Base-by-base conservation (phyloP, 2,113 vertebrate species). In the Odocoileus virginianus region DNA sequence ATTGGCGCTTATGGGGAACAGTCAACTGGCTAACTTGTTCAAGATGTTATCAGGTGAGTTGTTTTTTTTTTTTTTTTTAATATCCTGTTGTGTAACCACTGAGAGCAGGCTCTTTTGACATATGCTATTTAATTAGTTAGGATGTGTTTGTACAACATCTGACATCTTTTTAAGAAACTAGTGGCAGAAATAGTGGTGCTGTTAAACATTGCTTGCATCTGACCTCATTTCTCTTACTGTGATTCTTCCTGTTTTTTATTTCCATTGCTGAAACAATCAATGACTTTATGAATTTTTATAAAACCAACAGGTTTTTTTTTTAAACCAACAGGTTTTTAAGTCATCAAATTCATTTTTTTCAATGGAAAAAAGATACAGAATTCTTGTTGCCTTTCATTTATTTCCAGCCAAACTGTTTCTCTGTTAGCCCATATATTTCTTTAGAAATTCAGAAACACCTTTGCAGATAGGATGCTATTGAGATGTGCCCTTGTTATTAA, bases 1-100 rank as follows among this genome's bases (percentile, higher is more conserved):
- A 99, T 92, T 99, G 99, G 99, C 99, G 99, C 84, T 99, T 99
- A 47, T 99, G 99, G 99, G 99, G 99, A 4, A 99, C 99, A 52
- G 97, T 99, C 95, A 99, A 99, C 98, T 99, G 99, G 99, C 98
- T 99, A 88, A 99, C 98, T 93, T 99, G 99, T 98, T 99, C 99
- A 15, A 98, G 99, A 57, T 99, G 99, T 98, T 99, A 99, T 89
- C 99, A 99, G 98, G 99, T 99, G 84, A 98, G 92, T 82, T 89
- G 36, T 36, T 97, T 87, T 43, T 95, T 15, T 54, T 78, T 43
- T 95, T 15, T 61, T 78, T 91, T 95, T 95, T 36, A 78, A 58
- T 55, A 27, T 55, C 13, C 58, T 95, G 0, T 50, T 89, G 57
- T 79, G 25, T 40, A 97, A 55, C 92, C 54, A 47, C 60, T 87